A percentile compares a stretch with the other conserved stretches of the same genome.
phyloP scores from a whole-genome alignment of 2,113 vertebrate species.

The Ptilorrhoa leucosticta region DNA sequence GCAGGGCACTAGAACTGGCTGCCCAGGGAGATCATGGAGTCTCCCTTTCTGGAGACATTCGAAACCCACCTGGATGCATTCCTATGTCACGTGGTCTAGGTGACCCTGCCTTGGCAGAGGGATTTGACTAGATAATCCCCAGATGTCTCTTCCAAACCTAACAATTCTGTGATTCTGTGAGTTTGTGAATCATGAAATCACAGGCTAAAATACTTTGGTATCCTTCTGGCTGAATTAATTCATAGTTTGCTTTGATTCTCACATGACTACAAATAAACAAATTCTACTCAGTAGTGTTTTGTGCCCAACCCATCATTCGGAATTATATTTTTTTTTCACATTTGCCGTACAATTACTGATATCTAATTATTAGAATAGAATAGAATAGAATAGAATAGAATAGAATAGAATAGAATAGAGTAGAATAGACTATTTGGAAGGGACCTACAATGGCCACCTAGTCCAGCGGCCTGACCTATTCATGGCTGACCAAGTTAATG shows the following conservation, averaged over 20 bases:
- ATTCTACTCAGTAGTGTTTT: not conserved
- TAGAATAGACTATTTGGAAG: not conserved
- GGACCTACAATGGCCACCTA: not conserved
- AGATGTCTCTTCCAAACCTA: not conserved
- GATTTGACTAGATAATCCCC: not conserved
- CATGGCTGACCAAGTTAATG: not conserved
- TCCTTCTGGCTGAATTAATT: not conserved
- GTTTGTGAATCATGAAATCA: not conserved
- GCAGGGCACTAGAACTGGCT: not conserved
- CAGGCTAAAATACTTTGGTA: not conserved
- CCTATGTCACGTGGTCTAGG: not conserved
- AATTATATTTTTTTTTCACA: not conserved
- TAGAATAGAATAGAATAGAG: not conserved
- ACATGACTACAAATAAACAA: not conserved
- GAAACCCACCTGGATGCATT: accelerated
- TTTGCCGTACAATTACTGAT: not conserved
- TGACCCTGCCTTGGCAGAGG: not conserved
- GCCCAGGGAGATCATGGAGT: not conserved
- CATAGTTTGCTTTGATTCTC: not conserved
- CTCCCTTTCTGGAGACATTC: not conserved
- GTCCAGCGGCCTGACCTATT: not conserved
- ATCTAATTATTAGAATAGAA: not conserved
- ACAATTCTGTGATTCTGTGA: not conserved
- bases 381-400: not conserved
- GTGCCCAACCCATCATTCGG: not conserved